Percentiles rank a stretch among this genome's conserved stretches.
These are phyloP conservation scores for Eumerus sabulonum DNA, from an alignment of 2,888 invertebrate genomes.

Conservation along the genomic window DNA sequence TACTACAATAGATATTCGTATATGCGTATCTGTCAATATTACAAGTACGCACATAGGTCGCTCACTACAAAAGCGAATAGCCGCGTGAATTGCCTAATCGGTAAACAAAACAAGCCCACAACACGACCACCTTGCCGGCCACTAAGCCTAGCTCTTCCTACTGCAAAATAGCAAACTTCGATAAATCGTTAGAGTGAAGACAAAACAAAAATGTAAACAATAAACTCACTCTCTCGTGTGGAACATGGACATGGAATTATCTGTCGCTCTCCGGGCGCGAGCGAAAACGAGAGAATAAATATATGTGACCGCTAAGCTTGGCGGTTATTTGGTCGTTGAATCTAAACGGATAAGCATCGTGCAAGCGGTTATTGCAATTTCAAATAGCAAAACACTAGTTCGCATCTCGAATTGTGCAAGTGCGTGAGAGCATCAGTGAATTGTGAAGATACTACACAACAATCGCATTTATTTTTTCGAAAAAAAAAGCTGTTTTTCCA, in stretches of 20 bases:
- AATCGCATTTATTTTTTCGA: constrained; percentile 21
- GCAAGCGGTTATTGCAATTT: constrained; percentile 30
- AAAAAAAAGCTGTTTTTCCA: constrained; percentile 11
- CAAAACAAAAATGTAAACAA: constrained; percentile 57
- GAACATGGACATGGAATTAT: too few species aligned
- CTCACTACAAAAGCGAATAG: constrained; percentile 2
- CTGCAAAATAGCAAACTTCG: neutral
- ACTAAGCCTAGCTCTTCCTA: constrained; percentile 17
- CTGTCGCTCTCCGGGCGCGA: neutral
- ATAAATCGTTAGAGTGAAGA: constrained; percentile 1
- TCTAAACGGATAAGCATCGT: constrained; percentile 64
- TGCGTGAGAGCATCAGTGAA: constrained; percentile 2
- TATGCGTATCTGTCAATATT: too few species aligned
- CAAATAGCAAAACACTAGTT: neutral
- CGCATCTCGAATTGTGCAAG: constrained; percentile 2
- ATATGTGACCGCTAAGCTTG: constrained; percentile 36
- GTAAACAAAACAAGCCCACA: constrained; percentile 57
- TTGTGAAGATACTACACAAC: neutral
- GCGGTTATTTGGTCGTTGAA: constrained; percentile 58
- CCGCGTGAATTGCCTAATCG: constrained; percentile 48
- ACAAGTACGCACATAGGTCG: neutral
- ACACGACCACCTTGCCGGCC: constrained; percentile 36
- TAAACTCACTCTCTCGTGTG: constrained; percentile 26
- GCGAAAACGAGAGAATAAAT: constrained; percentile 43
- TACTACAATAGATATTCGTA: too few species aligned